These are phyloP conservation scores for Plebejus anna DNA, from an alignment of 2,888 invertebrate species.

Conservation along the genomic window DNA sequence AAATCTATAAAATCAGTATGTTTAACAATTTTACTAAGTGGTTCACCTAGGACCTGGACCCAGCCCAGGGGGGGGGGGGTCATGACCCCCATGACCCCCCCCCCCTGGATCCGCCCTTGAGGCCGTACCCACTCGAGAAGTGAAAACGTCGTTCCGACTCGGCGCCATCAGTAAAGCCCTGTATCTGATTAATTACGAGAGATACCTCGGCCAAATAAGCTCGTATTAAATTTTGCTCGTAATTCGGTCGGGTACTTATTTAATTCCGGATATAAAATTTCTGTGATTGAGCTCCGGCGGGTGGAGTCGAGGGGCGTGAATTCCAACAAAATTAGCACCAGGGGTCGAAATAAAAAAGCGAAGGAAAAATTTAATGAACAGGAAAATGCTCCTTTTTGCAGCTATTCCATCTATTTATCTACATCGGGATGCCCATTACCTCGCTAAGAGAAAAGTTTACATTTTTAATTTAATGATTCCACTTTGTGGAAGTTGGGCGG, in stretches of 20 bases:
- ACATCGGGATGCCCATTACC: slow-evolving; percentile 81
- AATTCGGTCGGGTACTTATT: slow-evolving; percentile 78
- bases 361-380: slow-evolving; percentile 82
- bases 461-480: slow-evolving; percentile 82
- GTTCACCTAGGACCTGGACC: too few relatives aligned
- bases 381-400: slow-evolving; percentile 81
- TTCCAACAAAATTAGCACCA: slow-evolving; percentile 82
- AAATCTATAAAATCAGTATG: too few relatives aligned
- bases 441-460: slow-evolving; percentile 81
- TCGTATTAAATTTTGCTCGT: slow-evolving; percentile 73
- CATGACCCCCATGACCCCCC: too few relatives aligned
- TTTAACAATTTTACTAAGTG: too few relatives aligned
- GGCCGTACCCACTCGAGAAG: background rate
- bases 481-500: slow-evolving; percentile 81
- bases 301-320: slow-evolving; percentile 79
- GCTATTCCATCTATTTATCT: slow-evolving; percentile 81
- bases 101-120: too few relatives aligned
- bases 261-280: slow-evolving; percentile 81
- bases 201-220: slow-evolving; percentile 66
- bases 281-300: slow-evolving; percentile 80
- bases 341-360: slow-evolving; percentile 80
- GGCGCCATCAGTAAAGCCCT: slow-evolving; percentile 44
- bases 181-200: slow-evolving; percentile 65
- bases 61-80: too few relatives aligned
- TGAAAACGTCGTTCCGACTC: slow-evolving; percentile 33